Conservation (phyloP, 2,888 invertebrate species). For the Stenolophus ochropezus region DNA sequence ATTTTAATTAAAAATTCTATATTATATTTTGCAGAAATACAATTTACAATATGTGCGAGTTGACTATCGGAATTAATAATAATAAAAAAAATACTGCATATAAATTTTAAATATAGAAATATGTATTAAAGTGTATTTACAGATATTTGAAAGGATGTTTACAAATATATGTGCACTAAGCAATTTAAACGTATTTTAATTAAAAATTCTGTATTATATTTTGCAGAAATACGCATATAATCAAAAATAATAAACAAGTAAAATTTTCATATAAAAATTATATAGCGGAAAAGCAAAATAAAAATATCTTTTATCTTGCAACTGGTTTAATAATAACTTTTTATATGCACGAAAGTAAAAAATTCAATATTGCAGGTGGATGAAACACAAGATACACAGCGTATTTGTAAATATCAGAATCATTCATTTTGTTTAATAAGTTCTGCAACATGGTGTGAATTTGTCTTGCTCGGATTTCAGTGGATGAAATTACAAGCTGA, state of each 20-base stretch:
- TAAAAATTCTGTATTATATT: not conserved
- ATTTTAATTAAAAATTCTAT: not conserved
- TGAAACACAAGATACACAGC: not conserved
- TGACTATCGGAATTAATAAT: too few relatives aligned
- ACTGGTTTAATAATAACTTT: conserved; percentile 1
- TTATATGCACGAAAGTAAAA: not conserved
- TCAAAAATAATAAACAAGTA: not conserved
- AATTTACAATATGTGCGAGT: too few relatives aligned
- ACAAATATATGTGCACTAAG: too few relatives aligned
- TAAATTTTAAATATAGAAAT: too few relatives aligned
- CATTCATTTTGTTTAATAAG: conserved; percentile 33
- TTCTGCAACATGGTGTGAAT: conserved; percentile 30
- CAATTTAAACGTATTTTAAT: too few relatives aligned
- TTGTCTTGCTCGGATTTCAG: conserved; percentile 36
- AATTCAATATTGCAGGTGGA: conserved; percentile 9
- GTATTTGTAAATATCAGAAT: conserved; percentile 25
- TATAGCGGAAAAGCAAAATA: not conserved
- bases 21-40: not conserved
- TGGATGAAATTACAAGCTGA: conserved; percentile 36
- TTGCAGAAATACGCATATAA: not conserved
- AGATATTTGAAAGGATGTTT: too few relatives aligned
- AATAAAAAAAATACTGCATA: too few relatives aligned
- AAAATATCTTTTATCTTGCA: not conserved
- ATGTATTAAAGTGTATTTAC: too few relatives aligned
- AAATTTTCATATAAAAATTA: not conserved